phyloP scores from a whole-genome alignment of 23 tunicate genomes.

The Ascidia mentula region DNA sequence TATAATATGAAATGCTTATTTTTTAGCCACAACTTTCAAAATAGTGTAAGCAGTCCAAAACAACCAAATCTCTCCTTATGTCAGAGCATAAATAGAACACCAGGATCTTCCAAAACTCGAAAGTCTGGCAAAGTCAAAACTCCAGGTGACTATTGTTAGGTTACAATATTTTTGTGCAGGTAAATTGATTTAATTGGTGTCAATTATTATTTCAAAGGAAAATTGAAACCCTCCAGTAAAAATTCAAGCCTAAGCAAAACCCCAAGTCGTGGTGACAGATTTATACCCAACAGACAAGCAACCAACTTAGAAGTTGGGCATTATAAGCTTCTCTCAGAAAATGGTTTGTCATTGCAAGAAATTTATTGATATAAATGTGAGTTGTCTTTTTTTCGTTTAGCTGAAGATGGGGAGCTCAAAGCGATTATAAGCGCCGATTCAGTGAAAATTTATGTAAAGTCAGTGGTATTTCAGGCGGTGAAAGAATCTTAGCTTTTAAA shows the following conservation, averaged over 20 bases:
- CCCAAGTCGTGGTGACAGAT: slow-evolving; percentile 83
- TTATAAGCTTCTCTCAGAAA: slow-evolving; percentile 59
- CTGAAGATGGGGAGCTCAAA: slow-evolving; percentile 33
- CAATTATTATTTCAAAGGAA: too few relatives aligned
- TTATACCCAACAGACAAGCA: slow-evolving; percentile 82
- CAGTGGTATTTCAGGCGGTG: slow-evolving; percentile 40
- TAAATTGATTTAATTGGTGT: not conserved
- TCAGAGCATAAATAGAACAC: slow-evolving; percentile 30
- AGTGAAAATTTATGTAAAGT: slow-evolving; percentile 60
- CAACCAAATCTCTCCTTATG: slow-evolving; percentile 35
- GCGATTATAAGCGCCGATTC: slow-evolving; percentile 67
- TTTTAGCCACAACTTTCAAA: not conserved
- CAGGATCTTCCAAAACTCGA: slow-evolving; percentile 26
- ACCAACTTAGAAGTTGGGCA: slow-evolving; percentile 83
- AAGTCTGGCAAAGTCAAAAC: slow-evolving; percentile 51
- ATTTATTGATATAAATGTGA: too few relatives aligned
- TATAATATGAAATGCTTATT: too few relatives aligned
- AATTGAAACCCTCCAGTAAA: slow-evolving; percentile 49
- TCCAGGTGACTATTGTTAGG: too few relatives aligned
- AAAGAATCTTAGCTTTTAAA: slow-evolving; percentile 69
- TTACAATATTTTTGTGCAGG: too few relatives aligned
- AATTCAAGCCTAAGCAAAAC: slow-evolving; percentile 68
- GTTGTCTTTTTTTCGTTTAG: not conserved
- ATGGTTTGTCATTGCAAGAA: slow-evolving; percentile 43
- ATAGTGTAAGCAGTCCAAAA: slow-evolving; percentile 12